Evolutionary conservation across 2,888 invertebrate genomes (phyloP).

Genomic region (Mesoligia furuncula): DNA sequence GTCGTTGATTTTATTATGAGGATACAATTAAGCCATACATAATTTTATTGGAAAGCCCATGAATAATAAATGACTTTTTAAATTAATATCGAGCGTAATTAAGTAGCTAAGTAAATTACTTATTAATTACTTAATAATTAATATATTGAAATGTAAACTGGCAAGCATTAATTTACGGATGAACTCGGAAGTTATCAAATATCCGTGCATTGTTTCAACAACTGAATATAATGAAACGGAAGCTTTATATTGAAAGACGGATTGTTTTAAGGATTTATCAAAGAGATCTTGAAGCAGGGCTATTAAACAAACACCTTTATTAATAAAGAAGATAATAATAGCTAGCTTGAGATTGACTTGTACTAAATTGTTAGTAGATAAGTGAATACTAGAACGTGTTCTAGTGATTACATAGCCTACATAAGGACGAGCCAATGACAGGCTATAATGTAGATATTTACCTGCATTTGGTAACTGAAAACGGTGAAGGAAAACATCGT

Average conservation of each 20-base stretch:
- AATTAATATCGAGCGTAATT: slow-evolving; percentile 15
- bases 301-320: slow-evolving; percentile 7
- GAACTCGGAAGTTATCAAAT: slow-evolving; percentile 46
- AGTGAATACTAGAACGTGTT: neutral
- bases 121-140: slow-evolving; percentile 6
- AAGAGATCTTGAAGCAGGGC: neutral
- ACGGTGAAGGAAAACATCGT: neutral
- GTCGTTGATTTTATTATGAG: slow-evolving; percentile 32
- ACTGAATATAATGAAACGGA: slow-evolving; percentile 28
- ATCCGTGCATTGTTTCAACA: slow-evolving; percentile 53
- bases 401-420: neutral
- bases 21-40: slow-evolving; percentile 7
- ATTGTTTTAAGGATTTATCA: slow-evolving; percentile 25
- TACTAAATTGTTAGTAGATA: neutral
- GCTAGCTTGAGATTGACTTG: neutral
- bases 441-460: neutral
- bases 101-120: neutral
- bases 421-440: neutral
- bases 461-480: neutral
- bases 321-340: neutral
- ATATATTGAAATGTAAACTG: slow-evolving; percentile 6
- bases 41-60: slow-evolving; percentile 15
- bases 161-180: slow-evolving; percentile 2
- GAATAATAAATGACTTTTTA: slow-evolving; percentile 19
- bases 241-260: slow-evolving; percentile 6